Conservation (phyloP, 2,113 vertebrate genomes). For the Passer montanus region DNA sequence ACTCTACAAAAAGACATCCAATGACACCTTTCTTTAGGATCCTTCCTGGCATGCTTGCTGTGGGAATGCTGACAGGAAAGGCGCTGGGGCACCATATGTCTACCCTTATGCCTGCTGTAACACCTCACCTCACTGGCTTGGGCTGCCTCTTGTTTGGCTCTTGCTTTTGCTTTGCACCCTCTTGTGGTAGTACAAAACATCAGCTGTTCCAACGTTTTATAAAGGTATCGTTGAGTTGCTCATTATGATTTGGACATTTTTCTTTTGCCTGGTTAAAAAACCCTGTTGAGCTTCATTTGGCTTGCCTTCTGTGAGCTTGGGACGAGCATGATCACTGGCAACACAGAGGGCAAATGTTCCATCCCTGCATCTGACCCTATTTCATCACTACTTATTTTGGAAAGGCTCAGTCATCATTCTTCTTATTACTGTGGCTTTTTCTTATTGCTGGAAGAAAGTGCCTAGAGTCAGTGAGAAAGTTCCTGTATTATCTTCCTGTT, state of each 20-base stretch:
- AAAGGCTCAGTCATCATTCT: not conserved
- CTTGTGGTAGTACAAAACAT: not conserved
- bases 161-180: not conserved
- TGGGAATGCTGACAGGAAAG: not conserved
- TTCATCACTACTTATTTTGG: not conserved
- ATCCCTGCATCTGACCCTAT: not conserved
- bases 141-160: not conserved
- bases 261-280: not conserved
- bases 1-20: not conserved
- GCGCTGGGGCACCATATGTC: not conserved
- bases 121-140: accelerated
- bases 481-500: not conserved
- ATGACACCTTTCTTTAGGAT: not conserved
- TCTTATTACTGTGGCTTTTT: not conserved
- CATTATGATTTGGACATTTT: not conserved
- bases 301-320: not conserved
- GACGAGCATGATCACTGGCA: not conserved
- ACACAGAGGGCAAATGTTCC: not conserved
- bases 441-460: not conserved
- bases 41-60: not conserved
- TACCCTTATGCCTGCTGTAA: not conserved
- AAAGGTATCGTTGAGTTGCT: not conserved
- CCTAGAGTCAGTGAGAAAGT: not conserved
- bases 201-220: not conserved
- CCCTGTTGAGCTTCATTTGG: accelerated